Evolutionary conservation across 2,888 invertebrate genomes (phyloP).

Genomic region (Carabus problematicus): DNA sequence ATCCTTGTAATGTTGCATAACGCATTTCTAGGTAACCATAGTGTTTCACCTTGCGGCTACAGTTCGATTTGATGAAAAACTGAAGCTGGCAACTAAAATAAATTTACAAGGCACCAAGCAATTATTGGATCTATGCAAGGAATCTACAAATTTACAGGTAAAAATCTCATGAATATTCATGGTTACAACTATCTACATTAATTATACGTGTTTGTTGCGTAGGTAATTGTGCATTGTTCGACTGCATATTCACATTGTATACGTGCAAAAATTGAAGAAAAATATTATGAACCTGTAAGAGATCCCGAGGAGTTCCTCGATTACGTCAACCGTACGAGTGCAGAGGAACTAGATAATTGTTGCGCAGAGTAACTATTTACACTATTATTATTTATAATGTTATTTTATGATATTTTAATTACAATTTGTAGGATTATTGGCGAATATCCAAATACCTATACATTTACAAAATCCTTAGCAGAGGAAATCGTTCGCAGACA

Average conservation of each 20-base stretch:
- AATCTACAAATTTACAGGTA: conserved; percentile 69
- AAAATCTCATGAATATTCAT: conserved; percentile 37
- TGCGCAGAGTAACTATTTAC: conserved; percentile 49
- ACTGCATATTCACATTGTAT: conserved; percentile 74
- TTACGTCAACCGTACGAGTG: conserved; percentile 53
- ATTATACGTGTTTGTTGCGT: conserved; percentile 42
- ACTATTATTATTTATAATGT: conserved; percentile 3
- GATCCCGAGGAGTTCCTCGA: conserved; percentile 54
- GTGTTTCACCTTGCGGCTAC: conserved; percentile 25
- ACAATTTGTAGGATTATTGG: conserved; percentile 49
- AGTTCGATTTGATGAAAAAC: conserved; percentile 71
- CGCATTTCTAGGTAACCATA: conserved; percentile 17
- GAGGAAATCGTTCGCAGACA: conserved; percentile 68
- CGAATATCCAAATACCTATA: conserved; percentile 74
- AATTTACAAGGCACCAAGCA: conserved; percentile 73
- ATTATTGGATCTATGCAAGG: conserved; percentile 68
- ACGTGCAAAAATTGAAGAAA: conserved; percentile 55
- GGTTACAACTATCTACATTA: conserved; percentile 20
- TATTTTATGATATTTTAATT: too few relatives aligned
- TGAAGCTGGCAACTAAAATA: conserved; percentile 71
- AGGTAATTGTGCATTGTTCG: conserved; percentile 70
- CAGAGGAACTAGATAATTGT: conserved; percentile 54
- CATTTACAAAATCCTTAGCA: conserved; percentile 74
- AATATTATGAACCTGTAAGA: conserved; percentile 56
- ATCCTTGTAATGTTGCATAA: neutral